These are phyloP conservation scores for Phycodurus eques DNA, from an alignment of 2,113 vertebrate species.

Conservation along the genomic window DNA sequence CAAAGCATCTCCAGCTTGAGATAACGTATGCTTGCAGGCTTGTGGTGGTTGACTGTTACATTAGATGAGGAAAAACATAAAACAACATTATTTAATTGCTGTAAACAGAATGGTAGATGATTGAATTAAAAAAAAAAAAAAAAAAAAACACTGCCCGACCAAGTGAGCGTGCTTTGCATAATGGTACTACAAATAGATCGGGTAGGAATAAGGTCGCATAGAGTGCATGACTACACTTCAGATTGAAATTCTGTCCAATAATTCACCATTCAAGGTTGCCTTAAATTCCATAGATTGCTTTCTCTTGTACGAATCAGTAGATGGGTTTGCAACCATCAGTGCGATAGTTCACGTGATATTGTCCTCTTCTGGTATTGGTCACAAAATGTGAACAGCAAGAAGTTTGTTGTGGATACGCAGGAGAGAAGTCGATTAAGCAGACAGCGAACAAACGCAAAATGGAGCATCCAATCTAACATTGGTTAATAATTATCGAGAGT, in stretches of 20 bases:
- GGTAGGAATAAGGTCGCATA: conserved; percentile 33
- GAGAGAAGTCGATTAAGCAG: no score
- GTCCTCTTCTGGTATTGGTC: no score
- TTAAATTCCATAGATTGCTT: no score
- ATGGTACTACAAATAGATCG: conserved; percentile 52
- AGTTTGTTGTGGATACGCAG: no score
- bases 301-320: no score
- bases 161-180: conserved; percentile 31
- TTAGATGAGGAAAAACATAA: conserved; percentile 12
- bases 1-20: background rate
- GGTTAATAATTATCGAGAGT: no score
- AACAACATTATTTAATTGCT: conserved; percentile 12
- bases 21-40: background rate
- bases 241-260: background rate
- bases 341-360: no score
- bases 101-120: conserved; percentile 5
- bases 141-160: conserved; percentile 21
- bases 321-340: no score
- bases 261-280: no score
- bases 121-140: conserved; percentile 10
- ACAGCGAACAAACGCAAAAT: no score
- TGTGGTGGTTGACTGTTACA: background rate
- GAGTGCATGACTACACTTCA: conserved; percentile 30
- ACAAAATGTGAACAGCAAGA: no score
- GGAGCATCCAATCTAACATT: no score